Evolutionary conservation across 2,888 invertebrate genomes (phyloP).

Genomic region (Panzeria rudis): DNA sequence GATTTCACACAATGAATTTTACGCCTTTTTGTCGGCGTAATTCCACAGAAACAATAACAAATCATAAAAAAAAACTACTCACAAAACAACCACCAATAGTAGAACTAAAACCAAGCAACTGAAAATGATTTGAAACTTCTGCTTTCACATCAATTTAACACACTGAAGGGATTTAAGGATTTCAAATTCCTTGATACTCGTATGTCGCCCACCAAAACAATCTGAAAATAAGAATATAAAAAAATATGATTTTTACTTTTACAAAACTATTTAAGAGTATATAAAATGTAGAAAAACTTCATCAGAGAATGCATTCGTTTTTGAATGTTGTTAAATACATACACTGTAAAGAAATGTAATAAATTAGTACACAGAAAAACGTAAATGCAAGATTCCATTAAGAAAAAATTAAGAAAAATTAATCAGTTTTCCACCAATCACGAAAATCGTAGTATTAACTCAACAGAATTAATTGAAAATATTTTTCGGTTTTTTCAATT

Average conservation of each 20-base stretch:
- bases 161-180: conserved; percentile 75
- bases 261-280: conserved; percentile 14
- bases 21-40: conserved; percentile 74
- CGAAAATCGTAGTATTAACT: too few relatives aligned
- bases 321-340: too few relatives aligned
- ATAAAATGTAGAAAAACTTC: neutral
- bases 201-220: conserved; percentile 52
- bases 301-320: neutral
- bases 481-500: too few relatives aligned
- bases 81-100: conserved; percentile 60
- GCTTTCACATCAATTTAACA: conserved; percentile 76
- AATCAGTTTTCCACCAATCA: too few relatives aligned
- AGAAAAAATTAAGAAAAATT: too few relatives aligned
- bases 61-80: neutral
- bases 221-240: conserved; percentile 47
- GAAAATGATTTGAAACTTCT: conserved; percentile 60
- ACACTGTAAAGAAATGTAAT: too few relatives aligned
- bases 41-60: conserved; percentile 24
- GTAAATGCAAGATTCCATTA: too few relatives aligned
- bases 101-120: conserved; percentile 59
- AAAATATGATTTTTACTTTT: conserved; percentile 20
- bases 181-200: conserved; percentile 74
- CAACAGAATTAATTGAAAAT: too few relatives aligned
- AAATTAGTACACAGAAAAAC: too few relatives aligned
- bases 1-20: conserved; percentile 78